Base-by-base conservation (phyloP, 2,888 invertebrate genomes). In the Crossocerus cetratus region DNA sequence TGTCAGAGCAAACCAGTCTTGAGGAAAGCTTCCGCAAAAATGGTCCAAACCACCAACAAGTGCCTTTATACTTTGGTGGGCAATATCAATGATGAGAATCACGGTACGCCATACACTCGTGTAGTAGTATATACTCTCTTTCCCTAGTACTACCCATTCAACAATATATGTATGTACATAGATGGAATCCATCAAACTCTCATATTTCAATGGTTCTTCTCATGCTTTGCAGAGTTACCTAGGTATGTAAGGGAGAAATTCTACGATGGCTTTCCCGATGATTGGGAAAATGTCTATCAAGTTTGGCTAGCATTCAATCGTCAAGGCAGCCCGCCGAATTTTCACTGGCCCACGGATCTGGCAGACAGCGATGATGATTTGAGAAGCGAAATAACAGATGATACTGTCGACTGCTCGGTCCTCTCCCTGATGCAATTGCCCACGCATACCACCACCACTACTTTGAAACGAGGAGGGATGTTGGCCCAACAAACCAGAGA, bases 241-340 rank as follows among this genome's bases (percentile, higher is more conserved):
- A 83, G 84, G 4, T 90, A 88, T 70, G 78, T 90, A 5, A 70
- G 84, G 2, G 83, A 80, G 2, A 90, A 89, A 80, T 90, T 90
- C 81, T 78, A 72, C 58, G 86, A 88, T 64, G 90, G 89, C n/a
- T 90, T 90, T 78, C 90, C 90, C 2, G 87, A 89, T 43, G 89
- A 90, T 62, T 90, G 90, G 90, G 79, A 87, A 61, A 88, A 89
- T 65, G 85, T 90, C 63, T 65, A 79, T 67, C 83, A 86, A 64
- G 45, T 90, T 11, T 90, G 90, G 90, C 82, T 68, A n/a, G 78
- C 77, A 55, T 90, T 80, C 45, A 54, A 85, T 13, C 68, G 61
- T 3, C 63, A 77, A 58, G 86, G 85, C 20, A 82, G 77, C 16
- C 79, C 67, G 11, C n/a, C 65, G 8, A 82, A 67, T 23, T 90